Base-by-base conservation (phyloP, 2,888 invertebrate species). In the Oscheius onirici region DNA sequence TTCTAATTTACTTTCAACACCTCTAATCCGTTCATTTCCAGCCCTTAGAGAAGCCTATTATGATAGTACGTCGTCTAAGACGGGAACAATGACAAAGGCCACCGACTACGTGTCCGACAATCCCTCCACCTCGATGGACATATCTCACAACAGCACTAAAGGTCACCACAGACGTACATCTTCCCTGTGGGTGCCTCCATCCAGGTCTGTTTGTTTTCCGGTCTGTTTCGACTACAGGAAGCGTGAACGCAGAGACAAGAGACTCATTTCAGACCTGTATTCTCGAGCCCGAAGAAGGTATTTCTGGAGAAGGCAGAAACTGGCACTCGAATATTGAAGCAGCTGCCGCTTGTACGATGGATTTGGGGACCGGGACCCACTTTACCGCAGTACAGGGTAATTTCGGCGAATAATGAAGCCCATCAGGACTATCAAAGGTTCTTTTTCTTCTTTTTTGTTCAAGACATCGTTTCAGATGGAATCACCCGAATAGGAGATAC, bases 401-500 rank as follows among this genome's bases (percentile, higher is more conserved):
- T 79, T 11, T 55, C 61, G 1, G 78, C 80, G 54, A 80, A 78
- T 60, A 78, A 77, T 72, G 75, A 75, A n/a, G 72, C 69, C 8
- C n/a, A 66, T 20, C 63, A 63, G 46, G 49, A 63, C 26, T 49
- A 63, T 49, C 63, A 63, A 28, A 46, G 63, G 63, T 63, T 40
- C 8, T 6, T 41, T 58, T 40, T 3, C 8, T 5, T 2, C 5
- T 11, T 34, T 20, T 49, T 49, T 15, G 15, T 0, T 15, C 13
- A n/a, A 10, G 15, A 26, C 1, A n/a, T 13, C 20, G 20, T 66
- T 58, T 34, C 46, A 60, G 81, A 60, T 82, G 77, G 55, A 75
- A 75, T 17, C 81, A 82, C 41, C 80, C 80, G 51, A 82, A 77
- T 76, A 46, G 79, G 49, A 63, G 74, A 57, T 92, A 92, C 87